Percentiles rank a stretch among this genome's conserved stretches.
Evolutionary conservation across 1,140 invertebrate genomes (phyloP).

Genomic region (Nomia melanderi): DNA sequence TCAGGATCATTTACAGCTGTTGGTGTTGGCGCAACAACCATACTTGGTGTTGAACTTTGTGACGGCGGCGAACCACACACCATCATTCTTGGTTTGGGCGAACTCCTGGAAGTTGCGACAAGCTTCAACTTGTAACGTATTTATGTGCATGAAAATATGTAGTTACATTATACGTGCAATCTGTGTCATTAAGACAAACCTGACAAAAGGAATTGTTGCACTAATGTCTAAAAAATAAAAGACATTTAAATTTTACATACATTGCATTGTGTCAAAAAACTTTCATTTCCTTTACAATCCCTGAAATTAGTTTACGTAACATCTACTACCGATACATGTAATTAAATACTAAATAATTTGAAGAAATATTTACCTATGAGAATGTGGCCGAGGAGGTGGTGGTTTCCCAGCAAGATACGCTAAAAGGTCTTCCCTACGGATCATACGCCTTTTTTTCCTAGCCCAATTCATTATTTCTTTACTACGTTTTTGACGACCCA

Average conservation of each 20-base stretch:
- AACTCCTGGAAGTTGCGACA: constrained; percentile 74
- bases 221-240: constrained; percentile 14
- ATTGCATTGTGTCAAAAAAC: background rate
- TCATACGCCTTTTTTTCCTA: constrained; percentile 86
- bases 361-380: constrained; percentile 69
- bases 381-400: constrained; percentile 82
- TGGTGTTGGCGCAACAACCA: constrained; percentile 77
- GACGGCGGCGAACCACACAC: constrained; percentile 79
- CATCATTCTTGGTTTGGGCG: constrained; percentile 82
- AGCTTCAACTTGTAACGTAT: background rate
- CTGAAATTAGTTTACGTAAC: constrained; percentile 3
- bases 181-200: constrained; percentile 1
- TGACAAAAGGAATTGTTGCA: constrained; percentile 10
- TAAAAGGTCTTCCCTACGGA: constrained; percentile 88
- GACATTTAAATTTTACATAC: constrained; percentile 2
- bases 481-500: constrained; percentile 87
- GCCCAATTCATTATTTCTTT: constrained; percentile 90
- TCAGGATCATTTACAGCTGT: constrained; percentile 81
- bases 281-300: background rate
- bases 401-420: constrained; percentile 90
- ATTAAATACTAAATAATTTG: background rate
- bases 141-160: background rate
- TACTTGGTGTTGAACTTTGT: constrained; percentile 78
- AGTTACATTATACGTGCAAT: background rate
- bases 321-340: background rate